These are phyloP conservation scores for Chrosomus eos DNA, from an alignment of 2,797 vertebrate genomes.

Conservation along the genomic window DNA sequence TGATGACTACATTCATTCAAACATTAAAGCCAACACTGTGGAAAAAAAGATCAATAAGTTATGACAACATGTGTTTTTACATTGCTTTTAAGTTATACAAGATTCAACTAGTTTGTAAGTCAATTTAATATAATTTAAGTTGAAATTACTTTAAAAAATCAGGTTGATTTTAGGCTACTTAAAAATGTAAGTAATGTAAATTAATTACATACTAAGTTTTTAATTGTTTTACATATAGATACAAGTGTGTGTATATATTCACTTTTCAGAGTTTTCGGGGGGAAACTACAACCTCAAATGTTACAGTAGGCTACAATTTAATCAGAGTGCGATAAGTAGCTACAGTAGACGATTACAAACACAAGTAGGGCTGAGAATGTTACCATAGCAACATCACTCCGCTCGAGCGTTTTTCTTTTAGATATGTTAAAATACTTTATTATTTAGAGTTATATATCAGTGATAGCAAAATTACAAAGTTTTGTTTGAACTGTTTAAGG, in stretches of 20 bases:
- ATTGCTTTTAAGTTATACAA: too few relatives aligned
- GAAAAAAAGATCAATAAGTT: too few relatives aligned
- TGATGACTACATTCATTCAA: not conserved
- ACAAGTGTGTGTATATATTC: not conserved
- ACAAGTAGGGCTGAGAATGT: not conserved
- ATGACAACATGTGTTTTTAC: too few relatives aligned
- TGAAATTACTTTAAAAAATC: too few relatives aligned
- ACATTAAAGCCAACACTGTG: not conserved
- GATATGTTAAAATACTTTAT: not conserved
- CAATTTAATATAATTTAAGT: too few relatives aligned
- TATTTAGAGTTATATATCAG: not conserved
- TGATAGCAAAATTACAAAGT: not conserved
- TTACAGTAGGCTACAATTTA: not conserved
- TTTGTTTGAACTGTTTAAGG: not conserved
- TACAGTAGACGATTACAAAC: not conserved
- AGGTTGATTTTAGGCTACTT: too few relatives aligned
- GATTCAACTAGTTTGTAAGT: too few relatives aligned
- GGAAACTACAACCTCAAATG: not conserved
- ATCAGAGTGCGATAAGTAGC: not conserved
- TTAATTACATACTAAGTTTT: not conserved
- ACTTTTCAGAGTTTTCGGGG: not conserved
- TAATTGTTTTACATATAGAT: not conserved
- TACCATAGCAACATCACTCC: slow-evolving; percentile 10
- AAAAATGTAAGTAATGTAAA: too few relatives aligned
- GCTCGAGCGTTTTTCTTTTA: not conserved